Evolutionary conservation across 1,140 invertebrate genomes (phyloP).

Genomic region (Gonatopus flavifemur): DNA sequence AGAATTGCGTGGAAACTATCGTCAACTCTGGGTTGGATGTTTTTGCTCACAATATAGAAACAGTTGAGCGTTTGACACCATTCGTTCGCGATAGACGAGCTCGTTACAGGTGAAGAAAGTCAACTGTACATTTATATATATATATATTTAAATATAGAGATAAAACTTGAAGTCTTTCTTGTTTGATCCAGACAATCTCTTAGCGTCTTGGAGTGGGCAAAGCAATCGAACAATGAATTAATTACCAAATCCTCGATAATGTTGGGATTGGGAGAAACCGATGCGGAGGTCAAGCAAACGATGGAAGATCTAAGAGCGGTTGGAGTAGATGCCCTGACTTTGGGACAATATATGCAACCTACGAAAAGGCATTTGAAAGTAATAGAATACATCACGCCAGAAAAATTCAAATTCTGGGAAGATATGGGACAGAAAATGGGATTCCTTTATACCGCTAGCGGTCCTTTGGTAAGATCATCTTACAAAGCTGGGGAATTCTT

Average conservation of each 20-base stretch:
- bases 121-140: not conserved
- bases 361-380: constrained; percentile 96
- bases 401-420: constrained; percentile 93
- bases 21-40: constrained; percentile 87
- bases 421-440: constrained; percentile 81
- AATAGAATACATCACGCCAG: constrained; percentile 95
- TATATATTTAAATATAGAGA: constrained; percentile 1
- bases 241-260: constrained; percentile 99
- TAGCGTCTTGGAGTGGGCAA: constrained; percentile 78
- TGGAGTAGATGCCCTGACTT: constrained; percentile 92
- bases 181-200: constrained; percentile 75
- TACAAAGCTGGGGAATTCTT: constrained; percentile 97
- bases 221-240: constrained; percentile 75
- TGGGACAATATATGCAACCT: constrained; percentile 99
- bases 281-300: constrained; percentile 85
- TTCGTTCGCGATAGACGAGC: constrained; percentile 90
- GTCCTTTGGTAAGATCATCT: constrained; percentile 93
- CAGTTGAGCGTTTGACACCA: constrained; percentile 84
- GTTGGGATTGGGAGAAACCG: constrained; percentile 95
- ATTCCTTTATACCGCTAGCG: constrained; percentile 96
- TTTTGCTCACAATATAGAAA: constrained; percentile 97
- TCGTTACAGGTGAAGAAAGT: constrained; percentile 68
- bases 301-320: constrained; percentile 77
- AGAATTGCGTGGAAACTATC: constrained; percentile 74
- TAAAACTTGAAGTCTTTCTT: constrained; percentile 14